Conservation (phyloP, 92 coral and sea anemone genomes). For the Heteractis magnifica region DNA sequence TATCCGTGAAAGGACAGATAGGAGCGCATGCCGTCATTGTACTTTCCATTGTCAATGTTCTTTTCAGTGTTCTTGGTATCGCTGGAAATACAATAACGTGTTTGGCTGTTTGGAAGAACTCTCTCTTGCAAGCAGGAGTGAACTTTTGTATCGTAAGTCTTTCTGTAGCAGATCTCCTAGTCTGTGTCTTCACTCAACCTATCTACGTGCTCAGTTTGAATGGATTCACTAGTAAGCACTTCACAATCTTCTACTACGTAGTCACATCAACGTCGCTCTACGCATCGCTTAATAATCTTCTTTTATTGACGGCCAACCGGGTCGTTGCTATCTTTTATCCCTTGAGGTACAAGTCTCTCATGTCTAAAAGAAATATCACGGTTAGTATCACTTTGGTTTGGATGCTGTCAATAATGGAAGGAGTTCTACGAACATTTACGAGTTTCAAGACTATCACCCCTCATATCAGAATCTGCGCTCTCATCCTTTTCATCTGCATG, state of each 20-base stretch:
- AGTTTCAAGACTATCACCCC: conserved; percentile 39
- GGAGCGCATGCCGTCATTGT: background rate
- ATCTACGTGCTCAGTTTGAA: conserved; percentile 48
- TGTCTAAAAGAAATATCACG: conserved; percentile 38
- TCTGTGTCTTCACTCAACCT: conserved; percentile 62
- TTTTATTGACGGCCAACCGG: conserved; percentile 56
- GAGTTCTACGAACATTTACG: conserved; percentile 43
- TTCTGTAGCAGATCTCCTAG: conserved; percentile 54
- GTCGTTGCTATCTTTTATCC: conserved; percentile 50
- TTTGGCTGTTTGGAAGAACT: conserved; percentile 50
- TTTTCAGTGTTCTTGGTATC: conserved; percentile 45
- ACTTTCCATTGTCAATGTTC: conserved; percentile 41
- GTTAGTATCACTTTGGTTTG: conserved; percentile 32
- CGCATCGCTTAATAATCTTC: conserved; percentile 52
- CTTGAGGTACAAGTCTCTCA: conserved; percentile 41
- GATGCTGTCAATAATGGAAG: conserved; percentile 47
- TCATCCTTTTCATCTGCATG: conserved; percentile 46
- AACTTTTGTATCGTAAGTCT: conserved; percentile 59
- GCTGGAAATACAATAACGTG: conserved; percentile 53
- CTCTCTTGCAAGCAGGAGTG: conserved; percentile 50
- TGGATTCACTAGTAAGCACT: conserved; percentile 30
- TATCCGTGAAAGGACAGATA: conserved; percentile 24
- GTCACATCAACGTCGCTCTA: conserved; percentile 61
- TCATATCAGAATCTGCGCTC: conserved; percentile 43
- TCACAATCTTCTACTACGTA: conserved; percentile 45